phyloP scores from a whole-genome alignment of 1,140 invertebrate genomes.

The Drosophila ananassae region DNA sequence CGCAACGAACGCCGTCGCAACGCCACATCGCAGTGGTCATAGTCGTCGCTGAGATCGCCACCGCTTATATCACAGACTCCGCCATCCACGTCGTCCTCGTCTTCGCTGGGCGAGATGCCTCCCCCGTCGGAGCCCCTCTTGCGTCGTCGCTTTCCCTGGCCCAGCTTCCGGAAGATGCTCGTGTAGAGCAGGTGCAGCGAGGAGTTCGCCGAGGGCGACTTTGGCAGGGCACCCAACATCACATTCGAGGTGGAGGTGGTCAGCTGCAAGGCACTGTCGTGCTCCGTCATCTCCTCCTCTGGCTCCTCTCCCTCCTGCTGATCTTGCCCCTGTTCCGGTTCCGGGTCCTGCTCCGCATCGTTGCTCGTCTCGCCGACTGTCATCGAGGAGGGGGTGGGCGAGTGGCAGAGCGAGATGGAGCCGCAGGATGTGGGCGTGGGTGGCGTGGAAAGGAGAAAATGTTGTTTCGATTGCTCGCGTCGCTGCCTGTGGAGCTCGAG shows the following conservation, averaged over 20 bases:
- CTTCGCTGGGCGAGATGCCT: slow-evolving; percentile 65
- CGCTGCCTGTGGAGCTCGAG: slow-evolving; percentile 78
- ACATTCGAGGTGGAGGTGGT: slow-evolving; percentile 60
- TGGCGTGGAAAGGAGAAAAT: slow-evolving; percentile 82
- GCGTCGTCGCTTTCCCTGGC: slow-evolving; percentile 43
- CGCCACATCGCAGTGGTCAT: slow-evolving; percentile 72
- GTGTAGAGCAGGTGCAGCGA: slow-evolving; percentile 77
- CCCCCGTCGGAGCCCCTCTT: slow-evolving; percentile 38
- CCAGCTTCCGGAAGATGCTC: slow-evolving; percentile 63
- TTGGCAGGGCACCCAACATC: slow-evolving; percentile 54
- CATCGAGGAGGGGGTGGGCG: slow-evolving; percentile 61
- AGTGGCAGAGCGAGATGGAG: slow-evolving; percentile 69
- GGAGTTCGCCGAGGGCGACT: slow-evolving; percentile 74
- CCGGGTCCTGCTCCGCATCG: slow-evolving; percentile 34
- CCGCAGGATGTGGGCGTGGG: slow-evolving; percentile 72
- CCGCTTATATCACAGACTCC: slow-evolving; percentile 83
- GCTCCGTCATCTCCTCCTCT: slow-evolving; percentile 62
- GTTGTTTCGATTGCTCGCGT: slow-evolving; percentile 81
- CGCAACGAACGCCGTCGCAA: slow-evolving; percentile 42
- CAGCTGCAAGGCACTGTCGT: slow-evolving; percentile 66
- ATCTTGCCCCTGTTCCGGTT: slow-evolving; percentile 27
- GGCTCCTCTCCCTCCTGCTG: slow-evolving; percentile 17
- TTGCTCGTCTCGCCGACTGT: slow-evolving; percentile 44
- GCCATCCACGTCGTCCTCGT: slow-evolving; percentile 70
- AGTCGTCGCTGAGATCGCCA: slow-evolving; percentile 76